These are phyloP conservation scores for Hypotaenidia okinawae DNA, from an alignment of 2,797 vertebrate species.

Conservation along the genomic window DNA sequence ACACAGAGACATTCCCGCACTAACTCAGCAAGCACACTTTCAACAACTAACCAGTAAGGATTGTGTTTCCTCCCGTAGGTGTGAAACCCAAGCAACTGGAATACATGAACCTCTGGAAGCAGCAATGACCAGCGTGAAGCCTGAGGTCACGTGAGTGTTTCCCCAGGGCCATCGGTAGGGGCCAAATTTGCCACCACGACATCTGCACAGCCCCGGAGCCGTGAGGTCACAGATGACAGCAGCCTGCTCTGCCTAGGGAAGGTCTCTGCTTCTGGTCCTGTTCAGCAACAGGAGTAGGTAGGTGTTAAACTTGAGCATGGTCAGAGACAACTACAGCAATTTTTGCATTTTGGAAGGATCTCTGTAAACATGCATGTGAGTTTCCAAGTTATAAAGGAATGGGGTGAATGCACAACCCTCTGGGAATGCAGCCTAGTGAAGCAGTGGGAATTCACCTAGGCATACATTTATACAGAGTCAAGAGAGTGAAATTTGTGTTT, in stretches of 20 bases:
- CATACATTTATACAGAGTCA: not conserved
- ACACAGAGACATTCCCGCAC: rapidly evolving
- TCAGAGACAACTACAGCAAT: not conserved
- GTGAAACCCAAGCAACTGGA: not conserved
- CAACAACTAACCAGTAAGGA: not conserved
- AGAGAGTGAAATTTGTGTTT: not conserved
- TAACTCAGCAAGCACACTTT: not conserved
- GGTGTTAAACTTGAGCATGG: rapidly evolving
- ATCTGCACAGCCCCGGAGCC: rapidly evolving
- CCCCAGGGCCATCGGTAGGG: rapidly evolving
- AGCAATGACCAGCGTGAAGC: rapidly evolving
- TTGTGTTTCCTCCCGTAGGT: not conserved
- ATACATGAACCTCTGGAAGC: rapidly evolving
- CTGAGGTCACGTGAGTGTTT: rapidly evolving
- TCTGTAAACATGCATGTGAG: not conserved
- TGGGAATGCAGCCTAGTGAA: not conserved
- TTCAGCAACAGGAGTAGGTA: rapidly evolving
- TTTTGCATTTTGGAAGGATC: not conserved
- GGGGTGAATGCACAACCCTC: not conserved
- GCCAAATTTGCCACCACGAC: rapidly evolving
- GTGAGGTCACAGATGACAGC: rapidly evolving
- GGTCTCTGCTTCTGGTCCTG: not conserved
- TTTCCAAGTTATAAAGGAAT: not conserved
- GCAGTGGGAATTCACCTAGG: not conserved
- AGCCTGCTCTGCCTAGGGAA: not conserved